Percentiles rank a stretch among this genome's conserved stretches.
Evolutionary conservation across 2,888 invertebrate genomes (phyloP).

Genomic region (Brenthis daphne): DNA sequence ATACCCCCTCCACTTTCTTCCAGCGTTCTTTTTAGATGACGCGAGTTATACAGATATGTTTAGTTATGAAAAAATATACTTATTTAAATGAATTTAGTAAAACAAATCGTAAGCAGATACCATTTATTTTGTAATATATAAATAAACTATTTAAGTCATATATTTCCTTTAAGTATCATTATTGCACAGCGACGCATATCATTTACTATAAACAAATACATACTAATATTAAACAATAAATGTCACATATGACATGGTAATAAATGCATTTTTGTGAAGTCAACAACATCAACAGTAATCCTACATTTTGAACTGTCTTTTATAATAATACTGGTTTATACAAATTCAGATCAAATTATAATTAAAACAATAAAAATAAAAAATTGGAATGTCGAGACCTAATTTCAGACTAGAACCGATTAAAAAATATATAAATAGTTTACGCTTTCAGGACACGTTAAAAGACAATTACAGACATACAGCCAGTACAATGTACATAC

Average conservation of each 20-base stretch:
- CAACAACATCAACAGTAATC: conserved; percentile 18
- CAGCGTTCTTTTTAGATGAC: no score
- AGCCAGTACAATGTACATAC: not conserved
- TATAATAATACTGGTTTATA: conserved; percentile 29
- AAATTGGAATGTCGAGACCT: conserved; percentile 34
- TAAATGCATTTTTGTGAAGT: conserved; percentile 38
- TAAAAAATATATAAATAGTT: conserved; percentile 1
- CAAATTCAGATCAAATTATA: conserved; percentile 26
- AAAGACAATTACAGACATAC: not conserved
- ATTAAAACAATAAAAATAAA: conserved; percentile 11
- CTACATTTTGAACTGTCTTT: conserved; percentile 20
- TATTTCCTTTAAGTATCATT: conserved; percentile 34
- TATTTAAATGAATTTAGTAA: conserved; percentile 5
- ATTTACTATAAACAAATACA: conserved; percentile 26
- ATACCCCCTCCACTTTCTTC: no score
- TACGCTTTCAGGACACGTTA: not conserved
- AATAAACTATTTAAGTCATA: conserved; percentile 33
- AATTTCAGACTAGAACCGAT: conserved; percentile 36
- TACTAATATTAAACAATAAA: not conserved
- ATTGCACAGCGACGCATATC: conserved; percentile 34
- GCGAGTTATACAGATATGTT: no score
- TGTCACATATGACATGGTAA: conserved; percentile 24
- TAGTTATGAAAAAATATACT: no score
- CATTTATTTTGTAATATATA: conserved; percentile 38
- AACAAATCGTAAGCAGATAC: conserved; percentile 35